phyloP scores from a whole-genome alignment of 2,888 invertebrate species.

The Nomada goodeniana region DNA sequence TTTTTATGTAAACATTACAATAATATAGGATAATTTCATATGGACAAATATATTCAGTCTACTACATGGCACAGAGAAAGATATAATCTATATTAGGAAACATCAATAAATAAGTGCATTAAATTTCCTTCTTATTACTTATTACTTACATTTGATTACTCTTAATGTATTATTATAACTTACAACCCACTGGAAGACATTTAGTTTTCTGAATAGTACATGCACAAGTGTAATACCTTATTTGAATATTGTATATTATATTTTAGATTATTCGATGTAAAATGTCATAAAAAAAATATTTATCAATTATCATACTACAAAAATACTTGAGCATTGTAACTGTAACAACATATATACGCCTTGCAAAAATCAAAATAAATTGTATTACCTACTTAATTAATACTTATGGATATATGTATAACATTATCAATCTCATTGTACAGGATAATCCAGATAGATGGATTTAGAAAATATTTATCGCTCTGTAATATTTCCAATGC shows the following conservation, averaged over 20 bases:
- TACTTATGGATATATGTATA: neutral
- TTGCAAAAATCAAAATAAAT: constrained; percentile 6
- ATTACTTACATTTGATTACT: constrained; percentile 10
- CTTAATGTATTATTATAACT: constrained; percentile 1
- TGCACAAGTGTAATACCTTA: constrained; percentile 2
- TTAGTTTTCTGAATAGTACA: constrained; percentile 22
- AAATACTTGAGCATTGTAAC: constrained; percentile 13
- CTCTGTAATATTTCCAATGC: constrained; percentile 88
- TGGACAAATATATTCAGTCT: neutral
- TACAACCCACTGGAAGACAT: constrained; percentile 44
- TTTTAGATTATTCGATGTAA: neutral
- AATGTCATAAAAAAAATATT: constrained; percentile 8
- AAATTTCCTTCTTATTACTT: constrained; percentile 16
- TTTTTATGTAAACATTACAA: constrained; percentile 58
- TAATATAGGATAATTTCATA: constrained; percentile 54
- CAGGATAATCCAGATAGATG: neutral
- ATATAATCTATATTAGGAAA: constrained; percentile 11
- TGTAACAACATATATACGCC: neutral
- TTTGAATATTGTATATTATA: constrained; percentile 18
- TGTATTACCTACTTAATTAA: constrained; percentile 7
- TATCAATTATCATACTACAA: constrained; percentile 19
- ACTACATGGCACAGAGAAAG: constrained; percentile 16
- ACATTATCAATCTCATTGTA: neutral
- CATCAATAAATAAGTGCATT: constrained; percentile 12
- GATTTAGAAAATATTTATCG: constrained; percentile 41